These are phyloP conservation scores for Sapayoa aenigma DNA, from an alignment of 2,113 vertebrate genomes.

Conservation along the genomic window DNA sequence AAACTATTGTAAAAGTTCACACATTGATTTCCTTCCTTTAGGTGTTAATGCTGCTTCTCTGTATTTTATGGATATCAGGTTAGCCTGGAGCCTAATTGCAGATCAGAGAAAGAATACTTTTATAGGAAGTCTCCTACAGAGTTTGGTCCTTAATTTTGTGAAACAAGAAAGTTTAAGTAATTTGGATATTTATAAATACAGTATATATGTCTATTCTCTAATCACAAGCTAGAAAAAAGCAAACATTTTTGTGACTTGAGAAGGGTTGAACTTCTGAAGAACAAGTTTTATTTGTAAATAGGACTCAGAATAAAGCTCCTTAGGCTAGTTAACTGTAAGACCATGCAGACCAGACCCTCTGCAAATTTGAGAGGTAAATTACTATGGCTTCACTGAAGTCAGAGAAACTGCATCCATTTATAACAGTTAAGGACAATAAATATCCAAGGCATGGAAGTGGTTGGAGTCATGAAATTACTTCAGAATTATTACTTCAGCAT, in stretches of 20 bases:
- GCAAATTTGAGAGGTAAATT: not conserved
- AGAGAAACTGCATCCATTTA: slow-evolving; percentile 9
- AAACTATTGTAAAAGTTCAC: not conserved
- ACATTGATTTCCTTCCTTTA: not conserved
- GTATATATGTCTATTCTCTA: not conserved
- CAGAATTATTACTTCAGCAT: slow-evolving; percentile 45
- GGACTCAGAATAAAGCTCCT: not conserved
- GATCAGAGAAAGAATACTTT: not conserved
- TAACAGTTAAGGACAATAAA: not conserved
- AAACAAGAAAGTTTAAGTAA: not conserved
- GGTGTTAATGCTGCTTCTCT: not conserved
- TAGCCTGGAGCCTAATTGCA: not conserved
- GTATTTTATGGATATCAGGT: not conserved
- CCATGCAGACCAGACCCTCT: not conserved
- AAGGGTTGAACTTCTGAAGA: not conserved
- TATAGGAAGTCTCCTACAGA: not conserved
- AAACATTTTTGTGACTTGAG: not conserved
- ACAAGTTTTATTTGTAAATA: not conserved
- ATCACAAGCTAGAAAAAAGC: not conserved
- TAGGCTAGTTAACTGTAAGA: not conserved
- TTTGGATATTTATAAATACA: not conserved
- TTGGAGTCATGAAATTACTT: slow-evolving; percentile 41
- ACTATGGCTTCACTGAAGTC: not conserved
- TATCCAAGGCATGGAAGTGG: slow-evolving; percentile 2
- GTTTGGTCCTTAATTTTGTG: not conserved